phyloP scores from a whole-genome alignment of 2,113 vertebrate genomes.

The Ictalurus furcatus region DNA sequence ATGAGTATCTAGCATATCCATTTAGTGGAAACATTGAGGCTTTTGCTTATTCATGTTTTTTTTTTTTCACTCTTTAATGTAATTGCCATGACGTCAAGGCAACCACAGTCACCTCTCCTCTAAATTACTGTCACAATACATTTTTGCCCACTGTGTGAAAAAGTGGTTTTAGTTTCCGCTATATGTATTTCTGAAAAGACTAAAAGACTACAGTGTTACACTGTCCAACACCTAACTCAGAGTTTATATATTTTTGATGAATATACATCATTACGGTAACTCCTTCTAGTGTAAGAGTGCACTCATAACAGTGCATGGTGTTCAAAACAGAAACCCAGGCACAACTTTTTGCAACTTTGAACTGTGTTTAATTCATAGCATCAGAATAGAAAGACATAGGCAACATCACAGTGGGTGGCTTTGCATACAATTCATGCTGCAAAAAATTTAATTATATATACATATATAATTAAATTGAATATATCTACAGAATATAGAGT shows the following conservation, averaged over 20 bases:
- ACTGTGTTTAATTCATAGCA: neutral
- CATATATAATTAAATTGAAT: too few relatives aligned
- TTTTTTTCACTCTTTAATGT: slow-evolving; percentile 45
- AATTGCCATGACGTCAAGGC: slow-evolving; percentile 70
- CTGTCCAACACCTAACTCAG: neutral
- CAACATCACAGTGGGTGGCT: neutral
- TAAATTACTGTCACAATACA: slow-evolving; percentile 65
- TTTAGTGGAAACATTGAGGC: slow-evolving; percentile 61
- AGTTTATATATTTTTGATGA: neutral
- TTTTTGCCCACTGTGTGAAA: slow-evolving; percentile 66
- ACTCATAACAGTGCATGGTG: neutral
- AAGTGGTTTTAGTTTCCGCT: slow-evolving; percentile 53
- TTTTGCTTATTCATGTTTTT: slow-evolving; percentile 56
- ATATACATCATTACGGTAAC: slow-evolving; percentile 3
- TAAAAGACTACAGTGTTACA: neutral
- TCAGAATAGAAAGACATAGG: neutral
- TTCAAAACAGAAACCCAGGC: neutral
- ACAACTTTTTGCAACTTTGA: neutral
- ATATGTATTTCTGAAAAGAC: neutral
- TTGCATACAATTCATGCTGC: neutral
- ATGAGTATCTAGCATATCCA: slow-evolving; percentile 51
- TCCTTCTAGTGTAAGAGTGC: neutral
- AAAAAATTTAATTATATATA: neutral
- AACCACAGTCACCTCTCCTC: slow-evolving; percentile 65
- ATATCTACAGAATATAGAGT: neutral